A percentile compares a stretch with the other conserved stretches of the same genome.
These are phyloP conservation scores for Ditylenchus dipsaci DNA, from an alignment of 1,140 invertebrate species.

Conservation along the genomic window DNA sequence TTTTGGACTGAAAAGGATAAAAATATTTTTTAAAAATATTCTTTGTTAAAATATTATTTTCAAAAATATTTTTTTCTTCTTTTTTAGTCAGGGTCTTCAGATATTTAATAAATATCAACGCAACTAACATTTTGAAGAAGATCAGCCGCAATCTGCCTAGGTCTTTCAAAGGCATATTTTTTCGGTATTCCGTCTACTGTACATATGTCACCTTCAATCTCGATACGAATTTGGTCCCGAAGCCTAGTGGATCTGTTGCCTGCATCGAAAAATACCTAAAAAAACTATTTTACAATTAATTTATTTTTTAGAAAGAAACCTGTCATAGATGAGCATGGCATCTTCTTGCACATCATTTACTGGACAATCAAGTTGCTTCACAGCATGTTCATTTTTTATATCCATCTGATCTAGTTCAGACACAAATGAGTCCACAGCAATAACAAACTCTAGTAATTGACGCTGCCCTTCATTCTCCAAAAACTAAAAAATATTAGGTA, in stretches of 20 bases:
- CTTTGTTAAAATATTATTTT: too few species aligned
- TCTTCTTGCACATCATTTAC: constrained; percentile 1
- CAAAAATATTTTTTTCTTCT: too few species aligned
- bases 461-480: constrained; percentile 9
- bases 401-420: constrained; percentile 1
- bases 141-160: constrained; percentile 8
- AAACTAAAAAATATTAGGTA: constrained; percentile 14
- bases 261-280: constrained; percentile 20
- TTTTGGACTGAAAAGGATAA: too few species aligned
- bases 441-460: constrained; percentile 16
- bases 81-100: too few species aligned
- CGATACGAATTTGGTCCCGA: constrained; percentile 13
- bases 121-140: constrained; percentile 7
- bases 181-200: constrained; percentile 9
- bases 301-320: constrained; percentile 2
- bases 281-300: constrained; percentile 7
- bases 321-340: constrained; percentile 21
- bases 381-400: neutral
- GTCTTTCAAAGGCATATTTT: constrained; percentile 10
- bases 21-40: too few species aligned
- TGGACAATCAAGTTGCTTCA: neutral
- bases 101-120: neutral
- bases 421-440: constrained; percentile 18
- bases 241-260: constrained; percentile 8
- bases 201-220: constrained; percentile 11